These are phyloP conservation scores for Tenthredo notha DNA, from an alignment of 2,888 invertebrate genomes.

Conservation along the genomic window DNA sequence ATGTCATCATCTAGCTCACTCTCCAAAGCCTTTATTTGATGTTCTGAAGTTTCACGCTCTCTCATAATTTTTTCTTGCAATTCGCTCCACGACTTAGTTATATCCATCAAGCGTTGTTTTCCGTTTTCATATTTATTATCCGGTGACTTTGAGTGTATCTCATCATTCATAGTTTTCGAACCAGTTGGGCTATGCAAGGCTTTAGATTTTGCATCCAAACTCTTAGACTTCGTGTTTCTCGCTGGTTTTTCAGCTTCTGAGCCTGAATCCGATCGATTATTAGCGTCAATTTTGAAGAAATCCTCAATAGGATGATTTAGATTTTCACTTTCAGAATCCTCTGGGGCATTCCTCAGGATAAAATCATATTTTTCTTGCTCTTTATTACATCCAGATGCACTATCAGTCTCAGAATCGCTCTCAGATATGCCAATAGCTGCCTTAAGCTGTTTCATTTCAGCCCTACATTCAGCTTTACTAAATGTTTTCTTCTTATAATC, in stretches of 20 bases:
- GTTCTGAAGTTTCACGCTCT: constrained; percentile 61
- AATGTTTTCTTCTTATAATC: constrained; percentile 5
- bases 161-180: constrained; percentile 30
- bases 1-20: constrained; percentile 37
- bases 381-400: constrained; percentile 17
- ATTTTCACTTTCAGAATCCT: constrained; percentile 38
- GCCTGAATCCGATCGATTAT: constrained; percentile 43
- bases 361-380: constrained; percentile 49
- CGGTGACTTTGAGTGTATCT: constrained; percentile 6
- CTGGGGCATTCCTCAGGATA: constrained; percentile 32
- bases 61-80: constrained; percentile 61
- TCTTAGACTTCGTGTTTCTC: neutral
- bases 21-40: constrained; percentile 59
- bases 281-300: constrained; percentile 1
- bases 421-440: constrained; percentile 44
- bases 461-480: constrained; percentile 38
- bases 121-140: constrained; percentile 52
- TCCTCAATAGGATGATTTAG: constrained; percentile 17
- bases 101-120: constrained; percentile 57
- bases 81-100: constrained; percentile 62
- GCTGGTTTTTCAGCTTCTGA: neutral
- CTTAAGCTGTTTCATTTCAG: constrained; percentile 26
- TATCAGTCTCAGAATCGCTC: constrained; percentile 52
- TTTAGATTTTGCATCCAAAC: neutral
- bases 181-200: neutral